Base-by-base conservation (phyloP, 2,797 vertebrate species). In the Periophthalmus magnuspinnatus region DNA sequence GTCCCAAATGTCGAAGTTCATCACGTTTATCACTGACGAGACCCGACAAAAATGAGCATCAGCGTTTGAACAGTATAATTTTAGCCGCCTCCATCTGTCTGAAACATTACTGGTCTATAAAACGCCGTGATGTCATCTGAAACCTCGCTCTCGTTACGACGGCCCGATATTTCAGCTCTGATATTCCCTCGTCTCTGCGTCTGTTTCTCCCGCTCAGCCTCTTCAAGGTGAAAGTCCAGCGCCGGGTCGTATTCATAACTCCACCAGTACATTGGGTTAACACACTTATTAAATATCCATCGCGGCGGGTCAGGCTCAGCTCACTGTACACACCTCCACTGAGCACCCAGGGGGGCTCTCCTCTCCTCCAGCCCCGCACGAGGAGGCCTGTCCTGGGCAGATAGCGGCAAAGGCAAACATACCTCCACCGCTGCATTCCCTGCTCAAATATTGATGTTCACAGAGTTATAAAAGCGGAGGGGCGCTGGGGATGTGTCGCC, bases 381-480 rank as follows among this genome's bases (percentile, higher is more conserved):
- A 68, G 71, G 19, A 5, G 60, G 60, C 56, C 66, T 69, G 68
- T 36, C 66, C 79, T 64, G 56, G 45, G 57, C 81, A 88, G 85
- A 91, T 79, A 81, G 66, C 16, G n/a, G 65, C 68, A 34, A 64
- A 72, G 61, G 75, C 87, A 83, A 81, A 69, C 70, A 76, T 48
- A 55, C 68, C 64, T 74, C 74, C 41, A 74, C 67, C 36, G 54
- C 77, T 68, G 63, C 79, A 71, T 69, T 38, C 21, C 67, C 76
- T 62, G 33, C 77, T 89, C 86, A 88, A 88, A 91, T 89, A 91
- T 89, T 89, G 89, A 91, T 91, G 89, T 83, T 63, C 65, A 28
- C 70, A 71, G 75, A 80, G 68, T 66, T 54, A 59, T 45, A 60
- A 48, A 32, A 68, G 45, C 60, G 63, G 68, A 55, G 2, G 1